Evolutionary conservation across 2,113 vertebrate genomes (phyloP).

Genomic region (Psilopogon haemacephalus): DNA sequence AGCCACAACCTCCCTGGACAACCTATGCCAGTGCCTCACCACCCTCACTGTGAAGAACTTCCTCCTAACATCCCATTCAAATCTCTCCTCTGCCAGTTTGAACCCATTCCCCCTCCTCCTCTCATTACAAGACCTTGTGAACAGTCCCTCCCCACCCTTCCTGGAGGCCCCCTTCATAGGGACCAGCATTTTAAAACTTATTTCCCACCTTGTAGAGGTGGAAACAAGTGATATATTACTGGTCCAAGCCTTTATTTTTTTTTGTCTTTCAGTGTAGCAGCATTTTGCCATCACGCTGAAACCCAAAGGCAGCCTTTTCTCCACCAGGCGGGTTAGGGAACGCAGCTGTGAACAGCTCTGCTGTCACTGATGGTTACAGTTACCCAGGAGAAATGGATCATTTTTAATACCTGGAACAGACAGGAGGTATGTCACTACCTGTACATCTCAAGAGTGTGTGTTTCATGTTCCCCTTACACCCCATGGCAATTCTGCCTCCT

Average conservation of each 20-base stretch:
- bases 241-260: background rate
- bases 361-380: background rate
- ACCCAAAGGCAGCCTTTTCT: background rate
- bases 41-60: no score
- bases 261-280: background rate
- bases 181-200: background rate
- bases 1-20: no score
- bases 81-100: no score
- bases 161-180: no score
- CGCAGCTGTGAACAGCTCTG: background rate
- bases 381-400: background rate
- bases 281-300: background rate
- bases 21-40: no score
- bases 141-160: no score
- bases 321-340: background rate
- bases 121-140: no score
- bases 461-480: background rate
- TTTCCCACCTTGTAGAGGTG: background rate
- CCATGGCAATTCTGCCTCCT: background rate
- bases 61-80: no score
- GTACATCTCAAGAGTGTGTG: background rate
- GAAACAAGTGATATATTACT: background rate
- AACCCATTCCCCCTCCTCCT: no score
- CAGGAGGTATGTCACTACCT: background rate
- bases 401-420: conserved; percentile 9